Percentiles rank a stretch among this genome's conserved stretches.
phyloP scores from a whole-genome alignment of 1,140 invertebrate species.

The Drosophila sp. region DNA sequence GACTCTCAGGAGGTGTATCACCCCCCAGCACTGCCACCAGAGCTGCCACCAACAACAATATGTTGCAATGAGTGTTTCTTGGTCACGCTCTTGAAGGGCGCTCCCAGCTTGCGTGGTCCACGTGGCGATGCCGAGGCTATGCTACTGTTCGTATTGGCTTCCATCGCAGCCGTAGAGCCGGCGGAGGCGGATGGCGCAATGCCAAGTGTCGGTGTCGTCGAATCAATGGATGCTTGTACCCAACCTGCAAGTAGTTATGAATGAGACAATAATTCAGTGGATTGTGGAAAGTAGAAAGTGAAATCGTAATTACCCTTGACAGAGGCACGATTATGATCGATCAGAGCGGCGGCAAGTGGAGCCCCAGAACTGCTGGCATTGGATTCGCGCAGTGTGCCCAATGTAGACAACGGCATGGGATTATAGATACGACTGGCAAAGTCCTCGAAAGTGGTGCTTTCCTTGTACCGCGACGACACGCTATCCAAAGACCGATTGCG shows the following conservation, averaged over 20 bases:
- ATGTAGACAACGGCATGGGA: slow-evolving; percentile 87
- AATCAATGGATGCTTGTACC: slow-evolving; percentile 81
- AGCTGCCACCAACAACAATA: slow-evolving; percentile 64
- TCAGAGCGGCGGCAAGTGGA: slow-evolving; percentile 85
- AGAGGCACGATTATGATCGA: slow-evolving; percentile 85
- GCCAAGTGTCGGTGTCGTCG: slow-evolving; percentile 62
- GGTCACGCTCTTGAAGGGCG: slow-evolving; percentile 85
- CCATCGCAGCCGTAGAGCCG: slow-evolving; percentile 77
- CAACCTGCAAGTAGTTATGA: slow-evolving; percentile 60
- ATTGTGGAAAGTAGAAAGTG: background rate
- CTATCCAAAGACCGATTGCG: slow-evolving; percentile 93
- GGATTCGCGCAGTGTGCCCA: slow-evolving; percentile 70
- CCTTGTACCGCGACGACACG: slow-evolving; percentile 95
- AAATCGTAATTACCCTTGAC: slow-evolving; percentile 62
- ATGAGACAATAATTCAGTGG: background rate
- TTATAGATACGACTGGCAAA: slow-evolving; percentile 94
- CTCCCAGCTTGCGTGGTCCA: slow-evolving; percentile 85
- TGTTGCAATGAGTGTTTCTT: slow-evolving; percentile 80
- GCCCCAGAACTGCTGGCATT: slow-evolving; percentile 70
- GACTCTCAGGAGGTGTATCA: slow-evolving; percentile 85
- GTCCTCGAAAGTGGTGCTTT: slow-evolving; percentile 95
- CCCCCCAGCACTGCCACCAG: slow-evolving; percentile 52
- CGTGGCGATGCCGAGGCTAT: slow-evolving; percentile 83
- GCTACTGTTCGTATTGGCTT: slow-evolving; percentile 65
- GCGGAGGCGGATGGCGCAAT: slow-evolving; percentile 72